Evolutionary conservation across 2,113 vertebrate species (phyloP).

Genomic region (Hyaena hyaena): DNA sequence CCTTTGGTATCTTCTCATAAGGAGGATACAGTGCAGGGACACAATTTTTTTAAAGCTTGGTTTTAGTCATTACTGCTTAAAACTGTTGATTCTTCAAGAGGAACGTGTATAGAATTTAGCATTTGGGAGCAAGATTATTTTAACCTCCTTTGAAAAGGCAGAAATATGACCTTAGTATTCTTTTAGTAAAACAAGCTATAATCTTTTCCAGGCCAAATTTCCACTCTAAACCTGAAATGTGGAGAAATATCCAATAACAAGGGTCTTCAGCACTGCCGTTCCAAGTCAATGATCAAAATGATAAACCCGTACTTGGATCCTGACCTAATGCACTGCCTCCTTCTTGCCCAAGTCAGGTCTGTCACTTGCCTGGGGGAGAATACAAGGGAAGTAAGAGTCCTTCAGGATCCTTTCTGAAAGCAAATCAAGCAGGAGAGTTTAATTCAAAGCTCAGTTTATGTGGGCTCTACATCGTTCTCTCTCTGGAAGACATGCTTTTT

Average conservation of each 20-base stretch:
- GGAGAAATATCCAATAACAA: not conserved
- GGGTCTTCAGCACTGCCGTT: not conserved
- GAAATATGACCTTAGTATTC: not conserved
- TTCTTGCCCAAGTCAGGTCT: not conserved
- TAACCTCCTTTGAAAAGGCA: not conserved
- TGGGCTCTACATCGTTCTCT: not conserved
- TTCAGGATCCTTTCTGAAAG: conserved; percentile 41
- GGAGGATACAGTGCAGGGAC: not conserved
- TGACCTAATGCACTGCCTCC: not conserved
- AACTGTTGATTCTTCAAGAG: not conserved
- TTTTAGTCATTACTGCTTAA: not conserved
- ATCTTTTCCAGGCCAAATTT: not conserved
- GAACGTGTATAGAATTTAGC: not conserved
- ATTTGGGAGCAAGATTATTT: conserved; percentile 20
- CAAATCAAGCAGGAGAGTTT: conserved; percentile 16
- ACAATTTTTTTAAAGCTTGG: not conserved
- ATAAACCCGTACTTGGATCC: not conserved
- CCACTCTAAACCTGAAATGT: not conserved
- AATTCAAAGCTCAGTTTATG: conserved; percentile 9
- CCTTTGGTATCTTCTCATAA: not conserved
- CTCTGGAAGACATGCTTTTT: not conserved
- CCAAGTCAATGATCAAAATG: not conserved
- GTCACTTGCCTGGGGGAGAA: not conserved
- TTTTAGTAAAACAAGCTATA: conserved; percentile 29
- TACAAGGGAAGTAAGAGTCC: not conserved